A percentile compares a stretch with the other conserved stretches of the same genome.
These are phyloP conservation scores for Papilio elwesi DNA, from an alignment of 2,888 invertebrate species.

Conservation along the genomic window DNA sequence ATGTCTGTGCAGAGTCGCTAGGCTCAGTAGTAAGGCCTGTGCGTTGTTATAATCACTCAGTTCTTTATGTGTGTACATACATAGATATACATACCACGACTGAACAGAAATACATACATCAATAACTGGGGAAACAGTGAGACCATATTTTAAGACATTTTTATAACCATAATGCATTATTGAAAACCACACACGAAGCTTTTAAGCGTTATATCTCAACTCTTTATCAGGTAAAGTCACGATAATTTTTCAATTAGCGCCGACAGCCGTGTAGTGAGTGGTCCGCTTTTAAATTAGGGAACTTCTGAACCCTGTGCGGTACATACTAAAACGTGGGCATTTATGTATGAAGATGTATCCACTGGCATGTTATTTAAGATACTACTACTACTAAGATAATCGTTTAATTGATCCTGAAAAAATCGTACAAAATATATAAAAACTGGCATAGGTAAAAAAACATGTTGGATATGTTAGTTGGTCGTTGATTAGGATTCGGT, in stretches of 20 bases:
- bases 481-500: no score
- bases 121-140: background rate
- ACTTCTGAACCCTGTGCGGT: background rate
- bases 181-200: slow-evolving; percentile 15
- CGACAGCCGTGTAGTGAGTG: slow-evolving; percentile 15
- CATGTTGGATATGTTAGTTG: no score
- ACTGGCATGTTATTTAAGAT: background rate
- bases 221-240: slow-evolving; percentile 11
- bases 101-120: background rate
- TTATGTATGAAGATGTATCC: background rate
- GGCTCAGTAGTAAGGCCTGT: no score
- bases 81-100: no score
- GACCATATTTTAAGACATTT: slow-evolving; percentile 19
- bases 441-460: no score
- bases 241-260: slow-evolving; percentile 20
- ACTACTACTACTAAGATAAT: no score
- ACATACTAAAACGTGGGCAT: background rate
- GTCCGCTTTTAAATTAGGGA: background rate
- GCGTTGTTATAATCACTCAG: no score
- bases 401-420: no score
- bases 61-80: no score
- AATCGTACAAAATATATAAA: no score
- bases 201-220: slow-evolving; percentile 10
- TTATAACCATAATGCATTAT: slow-evolving; percentile 1
- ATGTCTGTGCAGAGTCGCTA: no score